These are phyloP conservation scores for Chaetorhynchus papuensis DNA, from an alignment of 2,113 vertebrate genomes.

Conservation along the genomic window DNA sequence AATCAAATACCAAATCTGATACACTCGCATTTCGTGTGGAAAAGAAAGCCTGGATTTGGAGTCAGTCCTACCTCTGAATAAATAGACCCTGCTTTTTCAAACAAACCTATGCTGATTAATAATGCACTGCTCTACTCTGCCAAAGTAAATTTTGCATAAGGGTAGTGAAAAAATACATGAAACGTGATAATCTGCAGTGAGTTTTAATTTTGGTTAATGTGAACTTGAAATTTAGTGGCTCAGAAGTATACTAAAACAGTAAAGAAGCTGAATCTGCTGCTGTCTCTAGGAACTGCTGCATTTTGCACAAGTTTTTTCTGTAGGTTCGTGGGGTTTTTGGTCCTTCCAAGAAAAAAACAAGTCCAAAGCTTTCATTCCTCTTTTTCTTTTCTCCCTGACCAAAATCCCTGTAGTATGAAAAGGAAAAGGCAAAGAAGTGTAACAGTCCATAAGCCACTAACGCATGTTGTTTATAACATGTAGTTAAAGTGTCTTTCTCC, in stretches of 20 bases:
- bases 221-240: not conserved
- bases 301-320: not conserved
- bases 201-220: not conserved
- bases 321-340: not conserved
- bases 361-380: not conserved
- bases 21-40: not conserved
- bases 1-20: constrained; percentile 26
- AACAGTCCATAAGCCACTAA: not conserved
- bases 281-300: not conserved
- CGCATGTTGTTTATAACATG: not conserved
- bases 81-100: constrained; percentile 41
- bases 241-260: not conserved
- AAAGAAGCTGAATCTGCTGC: not conserved
- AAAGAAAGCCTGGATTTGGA: constrained; percentile 35
- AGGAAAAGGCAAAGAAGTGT: not conserved
- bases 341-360: not conserved
- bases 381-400: not conserved
- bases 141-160: constrained; percentile 24
- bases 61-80: constrained; percentile 18
- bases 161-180: not conserved
- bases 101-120: constrained; percentile 45
- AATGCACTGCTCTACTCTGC: not conserved
- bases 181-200: not conserved
- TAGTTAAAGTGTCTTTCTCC: not conserved
- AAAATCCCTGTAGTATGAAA: not conserved